Evolutionary conservation across 2,797 vertebrate genomes (phyloP).

Genomic region (Thamnophis elegans): DNA sequence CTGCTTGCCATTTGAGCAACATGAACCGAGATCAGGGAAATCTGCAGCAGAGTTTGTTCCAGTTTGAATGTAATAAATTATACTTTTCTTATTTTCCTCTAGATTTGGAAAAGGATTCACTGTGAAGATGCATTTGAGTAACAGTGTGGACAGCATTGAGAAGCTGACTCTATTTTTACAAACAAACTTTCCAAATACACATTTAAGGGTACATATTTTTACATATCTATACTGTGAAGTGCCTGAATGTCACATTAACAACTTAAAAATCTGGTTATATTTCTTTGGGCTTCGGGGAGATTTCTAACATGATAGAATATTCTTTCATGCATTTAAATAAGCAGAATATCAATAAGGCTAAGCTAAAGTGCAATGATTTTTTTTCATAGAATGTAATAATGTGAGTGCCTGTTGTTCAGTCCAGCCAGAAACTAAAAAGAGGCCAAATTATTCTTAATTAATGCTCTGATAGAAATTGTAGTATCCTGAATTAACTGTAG

Average conservation of each 20-base stretch:
- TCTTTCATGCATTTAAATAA: not conserved
- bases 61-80: not conserved
- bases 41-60: not conserved
- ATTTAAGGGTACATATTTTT: slow-evolving; percentile 84
- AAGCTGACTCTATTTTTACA: slow-evolving; percentile 89
- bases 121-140: slow-evolving; percentile 92
- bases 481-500: not conserved
- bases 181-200: slow-evolving; percentile 85
- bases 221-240: not conserved
- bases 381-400: not conserved
- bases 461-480: not conserved
- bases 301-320: not conserved
- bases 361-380: not conserved
- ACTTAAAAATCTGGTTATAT: not conserved
- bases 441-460: not conserved
- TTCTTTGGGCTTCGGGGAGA: not conserved
- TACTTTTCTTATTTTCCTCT: slow-evolving; percentile 40
- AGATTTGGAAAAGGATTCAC: slow-evolving; percentile 97
- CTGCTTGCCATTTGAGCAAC: too few species aligned
- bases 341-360: not conserved
- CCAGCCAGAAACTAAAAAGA: not conserved
- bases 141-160: slow-evolving; percentile 74
- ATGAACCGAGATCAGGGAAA: too few species aligned
- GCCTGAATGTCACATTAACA: not conserved
- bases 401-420: not conserved